These are phyloP conservation scores for Anabacerthia variegaticeps DNA, from an alignment of 2,797 vertebrate species.

Conservation along the genomic window DNA sequence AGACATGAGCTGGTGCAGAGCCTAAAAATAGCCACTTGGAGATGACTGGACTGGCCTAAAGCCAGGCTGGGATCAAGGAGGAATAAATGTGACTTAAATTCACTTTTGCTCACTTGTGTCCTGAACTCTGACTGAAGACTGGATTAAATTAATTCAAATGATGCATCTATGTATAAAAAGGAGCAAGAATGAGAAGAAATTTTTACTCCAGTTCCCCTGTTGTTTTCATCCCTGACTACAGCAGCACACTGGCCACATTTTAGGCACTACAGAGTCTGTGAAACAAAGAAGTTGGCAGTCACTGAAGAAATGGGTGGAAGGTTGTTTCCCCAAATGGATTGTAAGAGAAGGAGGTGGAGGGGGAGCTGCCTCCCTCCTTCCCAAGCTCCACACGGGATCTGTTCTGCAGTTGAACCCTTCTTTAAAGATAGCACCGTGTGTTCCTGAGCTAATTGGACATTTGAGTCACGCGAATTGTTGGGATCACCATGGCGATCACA, in stretches of 20 bases:
- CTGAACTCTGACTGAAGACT: not conserved
- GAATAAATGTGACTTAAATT: conserved; percentile 25
- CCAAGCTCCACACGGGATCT: not conserved
- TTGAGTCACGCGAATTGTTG: not conserved
- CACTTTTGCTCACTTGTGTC: not conserved
- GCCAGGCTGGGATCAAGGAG: conserved; percentile 16
- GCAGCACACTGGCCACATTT: not conserved
- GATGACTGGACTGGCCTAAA: not conserved
- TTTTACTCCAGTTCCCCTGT: not conserved
- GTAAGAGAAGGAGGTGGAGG: not conserved
- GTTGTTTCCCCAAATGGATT: not conserved
- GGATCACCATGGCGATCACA: not conserved
- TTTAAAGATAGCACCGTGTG: not conserved
- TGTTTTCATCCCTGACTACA: not conserved
- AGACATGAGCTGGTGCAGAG: conserved; percentile 1
- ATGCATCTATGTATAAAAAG: not conserved
- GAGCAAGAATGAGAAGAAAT: not conserved
- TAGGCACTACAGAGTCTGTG: not conserved
- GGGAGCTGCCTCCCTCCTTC: not conserved
- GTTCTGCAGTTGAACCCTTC: not conserved
- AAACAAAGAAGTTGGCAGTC: not conserved
- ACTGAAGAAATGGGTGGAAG: not conserved
- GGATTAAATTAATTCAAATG: not conserved
- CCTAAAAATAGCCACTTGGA: conserved; percentile 12
- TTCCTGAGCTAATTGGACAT: not conserved